Base-by-base conservation (phyloP, 2,888 invertebrate species). In the Plutella xylostella region DNA sequence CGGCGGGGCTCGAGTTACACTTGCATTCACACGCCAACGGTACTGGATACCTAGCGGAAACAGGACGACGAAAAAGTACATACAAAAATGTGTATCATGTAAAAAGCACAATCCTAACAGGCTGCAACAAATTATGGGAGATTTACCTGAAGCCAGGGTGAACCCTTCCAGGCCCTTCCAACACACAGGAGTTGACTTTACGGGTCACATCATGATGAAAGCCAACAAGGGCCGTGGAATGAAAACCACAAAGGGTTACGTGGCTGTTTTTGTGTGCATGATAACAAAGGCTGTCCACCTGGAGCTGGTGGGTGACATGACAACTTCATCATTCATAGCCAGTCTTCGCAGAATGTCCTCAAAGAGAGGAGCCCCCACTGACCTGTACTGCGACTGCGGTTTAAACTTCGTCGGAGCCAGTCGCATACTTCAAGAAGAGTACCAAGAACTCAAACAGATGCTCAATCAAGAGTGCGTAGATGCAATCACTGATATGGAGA, bases 311-410 rank as follows among this genome's bases (percentile, higher is more conserved):
- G 11, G 20, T 4, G 38, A 38, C 21, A 4, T 38, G 15, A 42
- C 52, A 0, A 50, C 52, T 33, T 48, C 54, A 1, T 45, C 50
- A 3, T 45, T 56, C 6, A 50, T 57, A 49, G 55, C 55, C 48
- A 54, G 54, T 1, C 43, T 56, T 0, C 34, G 54, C 7, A 42
- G 56, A 12, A 49, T 58, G 45, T 34, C 45, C 1, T 52, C 54
- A 1, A 38, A 56, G 0, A 20, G 55, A 6, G 55, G 56, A 4
- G 46, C 43, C 4, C 58, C 58, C 0, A 38, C n/a, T 0, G 17
- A 21, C 1, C 47, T 59, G 0, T 53, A 40, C 21, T 52, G 50
- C 0, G 56, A 56, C 42, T 54, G 54, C 19, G 55, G 53, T 1
- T 55, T 55, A 0, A 56, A 56, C 33, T 34, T 57, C 2, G 20